Evolutionary conservation across 2,888 invertebrate genomes (phyloP), one percentile per base, ranked within the genome.

Genomic region (Danaus chrysippus): DNA sequence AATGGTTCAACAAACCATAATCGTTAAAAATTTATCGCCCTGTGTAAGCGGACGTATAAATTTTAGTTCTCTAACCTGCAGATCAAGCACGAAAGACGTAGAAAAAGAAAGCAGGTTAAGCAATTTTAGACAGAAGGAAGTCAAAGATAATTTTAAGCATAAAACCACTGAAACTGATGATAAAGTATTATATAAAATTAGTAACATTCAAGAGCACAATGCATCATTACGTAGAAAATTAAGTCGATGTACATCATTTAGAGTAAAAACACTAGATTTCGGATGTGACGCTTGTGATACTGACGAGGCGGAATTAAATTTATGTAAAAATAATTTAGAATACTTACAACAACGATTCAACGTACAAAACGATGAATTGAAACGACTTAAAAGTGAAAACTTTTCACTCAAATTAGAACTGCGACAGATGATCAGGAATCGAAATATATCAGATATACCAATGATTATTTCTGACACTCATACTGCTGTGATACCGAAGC

Each of bases 351-450:
- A 76, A 11, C 76, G 73, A 64, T 76, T 73, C 53, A 70, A 73
- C 34, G 58, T 57, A n/a, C 82, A 86, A 73, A 74, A 72, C n/a
- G 66, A 71, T 54, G 84, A 85, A 75, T 72, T 89, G 15, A 73
- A 80, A 34, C 72, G 71, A 52, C 65, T 89, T 10, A 79, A 71
- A 70, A 77, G 67, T 53, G 86, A 88, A 70, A 90, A 88, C 61
- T 66, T 67, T 54, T 73, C 76, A 0, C 68, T 90, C 46, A 85
- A 78, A 71, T 70, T 74, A 46, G 81, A 87, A 73, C 64, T 88
- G n/a, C 74, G 79, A 55, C 79, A 79, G 43, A 66, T 77, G 46
- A 74, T 76, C 43, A 78, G 77, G 52, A 74, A 76, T 43, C 77
- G 77, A 53, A 74, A 68, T 3, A 64, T 62, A 13, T 70, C 74